Conservation (phyloP, 2,113 vertebrate species). For the Lepidiolamprologus cunningtoni region DNA sequence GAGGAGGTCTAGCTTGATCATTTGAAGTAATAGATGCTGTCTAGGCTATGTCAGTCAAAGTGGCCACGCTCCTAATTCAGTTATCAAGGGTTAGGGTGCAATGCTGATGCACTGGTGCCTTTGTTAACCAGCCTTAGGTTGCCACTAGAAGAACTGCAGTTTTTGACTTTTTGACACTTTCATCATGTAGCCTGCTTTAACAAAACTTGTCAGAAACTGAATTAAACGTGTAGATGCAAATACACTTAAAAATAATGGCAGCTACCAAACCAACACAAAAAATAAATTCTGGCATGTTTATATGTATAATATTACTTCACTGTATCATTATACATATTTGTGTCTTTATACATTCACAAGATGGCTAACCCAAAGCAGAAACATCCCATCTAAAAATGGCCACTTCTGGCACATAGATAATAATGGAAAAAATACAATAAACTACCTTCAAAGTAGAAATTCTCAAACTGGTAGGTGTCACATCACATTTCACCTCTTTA, state of each 20-base stretch:
- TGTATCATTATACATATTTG: not conserved
- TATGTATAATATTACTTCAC: not conserved
- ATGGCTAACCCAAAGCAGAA: not conserved
- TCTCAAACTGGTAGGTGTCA: not conserved
- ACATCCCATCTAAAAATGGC: not conserved
- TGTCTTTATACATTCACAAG: not conserved
- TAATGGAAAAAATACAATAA: not conserved
- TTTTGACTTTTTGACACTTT: not conserved
- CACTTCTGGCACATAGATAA: not conserved
- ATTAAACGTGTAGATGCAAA: not conserved
- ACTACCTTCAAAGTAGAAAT: not conserved
- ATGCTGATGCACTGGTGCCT: not conserved
- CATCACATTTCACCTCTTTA: not conserved
- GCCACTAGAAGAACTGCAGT: not conserved
- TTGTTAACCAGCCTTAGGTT: not conserved
- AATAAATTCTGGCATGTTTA: not conserved
- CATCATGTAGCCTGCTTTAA: not conserved
- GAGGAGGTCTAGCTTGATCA: not conserved
- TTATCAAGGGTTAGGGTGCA: not conserved
- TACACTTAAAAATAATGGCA: not conserved
- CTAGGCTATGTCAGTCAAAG: not conserved
- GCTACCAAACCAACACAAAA: not conserved
- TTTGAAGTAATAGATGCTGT: not conserved
- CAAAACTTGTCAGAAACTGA: not conserved
- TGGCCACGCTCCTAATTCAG: not conserved